A percentile compares a stretch with the other conserved stretches of the same genome.
Evolutionary conservation across 2,797 vertebrate genomes (phyloP).

Genomic region (Gastrophryne carolinensis): DNA sequence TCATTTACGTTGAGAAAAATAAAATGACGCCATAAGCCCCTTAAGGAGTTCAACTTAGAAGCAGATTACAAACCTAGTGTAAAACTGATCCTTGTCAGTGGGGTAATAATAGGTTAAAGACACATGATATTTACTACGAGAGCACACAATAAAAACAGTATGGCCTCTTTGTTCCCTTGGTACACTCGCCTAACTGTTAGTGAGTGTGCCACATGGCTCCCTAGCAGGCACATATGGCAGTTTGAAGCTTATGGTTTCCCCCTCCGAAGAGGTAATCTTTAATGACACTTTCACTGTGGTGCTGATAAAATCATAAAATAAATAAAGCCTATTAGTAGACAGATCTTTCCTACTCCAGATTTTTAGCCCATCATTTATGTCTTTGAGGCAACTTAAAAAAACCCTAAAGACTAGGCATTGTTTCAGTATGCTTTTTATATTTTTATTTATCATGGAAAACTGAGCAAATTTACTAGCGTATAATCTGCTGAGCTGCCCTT

Average conservation of each 20-base stretch:
- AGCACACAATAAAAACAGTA: not conserved
- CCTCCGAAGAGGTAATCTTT: not conserved
- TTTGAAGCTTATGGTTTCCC: slow-evolving; percentile 7
- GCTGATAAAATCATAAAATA: not conserved
- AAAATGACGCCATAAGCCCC: not conserved
- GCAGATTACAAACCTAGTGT: not conserved
- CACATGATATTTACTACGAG: not conserved
- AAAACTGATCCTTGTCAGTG: not conserved
- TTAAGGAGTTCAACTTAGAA: not conserved
- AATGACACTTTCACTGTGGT: slow-evolving; percentile 10
- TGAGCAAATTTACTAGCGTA: too few relatives aligned
- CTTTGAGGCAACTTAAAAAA: too few relatives aligned
- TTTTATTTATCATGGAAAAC: too few relatives aligned
- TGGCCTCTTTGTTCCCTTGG: slow-evolving; percentile 20
- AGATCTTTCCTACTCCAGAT: not conserved
- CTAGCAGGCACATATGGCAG: slow-evolving; percentile 14
- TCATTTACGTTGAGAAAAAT: not conserved
- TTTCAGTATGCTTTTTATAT: too few relatives aligned
- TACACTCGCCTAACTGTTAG: not conserved
- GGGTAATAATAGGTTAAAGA: not conserved
- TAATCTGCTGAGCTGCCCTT: too few relatives aligned
- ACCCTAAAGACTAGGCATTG: too few relatives aligned
- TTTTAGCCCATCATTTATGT: too few relatives aligned
- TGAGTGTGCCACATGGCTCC: slow-evolving; percentile 21
- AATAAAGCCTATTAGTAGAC: not conserved